Base-by-base conservation (phyloP, 2,888 invertebrate genomes). In the Sepioteuthis lessoniana region DNA sequence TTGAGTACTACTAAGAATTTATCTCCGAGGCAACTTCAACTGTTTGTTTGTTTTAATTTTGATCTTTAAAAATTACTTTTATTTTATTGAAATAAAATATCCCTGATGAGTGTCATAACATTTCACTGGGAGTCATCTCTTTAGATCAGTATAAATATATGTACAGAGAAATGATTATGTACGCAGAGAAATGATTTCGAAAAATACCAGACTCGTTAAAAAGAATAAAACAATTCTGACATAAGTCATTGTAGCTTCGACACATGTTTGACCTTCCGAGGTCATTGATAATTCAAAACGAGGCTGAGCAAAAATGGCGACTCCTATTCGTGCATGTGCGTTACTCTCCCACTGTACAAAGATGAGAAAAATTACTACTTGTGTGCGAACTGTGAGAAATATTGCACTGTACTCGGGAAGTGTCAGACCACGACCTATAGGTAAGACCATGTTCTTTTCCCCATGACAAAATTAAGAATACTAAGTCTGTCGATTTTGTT, bases 251-350 rank as follows among this genome's bases (percentile, higher is more conserved):
- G 35, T 76, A 76, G n/a, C 13, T 35, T n/a, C 76, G n/a, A n/a
- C 76, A 76, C 76, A 76, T 76, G 76, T 76, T 76, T 76, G 76
- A 76, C 76, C 76, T 76, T 76, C 76, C n/a, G 76, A 76, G 76
- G 76, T 76, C 76, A 76, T 76, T 76, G n/a, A 0, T 19, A 47
- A 28, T 35, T 92, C 92, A 92, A 19, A 92, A 92, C 42, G 92
- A 92, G 92, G 92, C 92, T 92, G n/a, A n/a, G 46, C 1, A 19
- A 92, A 92, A 92, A 92, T 92, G 92, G 92, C 92, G 92, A 92
- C 42, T 21, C 28, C 92, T 92, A 92, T 92, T 19, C 47, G 92
- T 92, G 47, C 92, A 92, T 92, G 92, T 92, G 46, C 47, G 42
- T 47, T 35, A 19, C n/a, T 46, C 28, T 92, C 31, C n/a, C 92